Conservation (phyloP, 1,140 invertebrate genomes). For the Octopus bimaculoides region DNA sequence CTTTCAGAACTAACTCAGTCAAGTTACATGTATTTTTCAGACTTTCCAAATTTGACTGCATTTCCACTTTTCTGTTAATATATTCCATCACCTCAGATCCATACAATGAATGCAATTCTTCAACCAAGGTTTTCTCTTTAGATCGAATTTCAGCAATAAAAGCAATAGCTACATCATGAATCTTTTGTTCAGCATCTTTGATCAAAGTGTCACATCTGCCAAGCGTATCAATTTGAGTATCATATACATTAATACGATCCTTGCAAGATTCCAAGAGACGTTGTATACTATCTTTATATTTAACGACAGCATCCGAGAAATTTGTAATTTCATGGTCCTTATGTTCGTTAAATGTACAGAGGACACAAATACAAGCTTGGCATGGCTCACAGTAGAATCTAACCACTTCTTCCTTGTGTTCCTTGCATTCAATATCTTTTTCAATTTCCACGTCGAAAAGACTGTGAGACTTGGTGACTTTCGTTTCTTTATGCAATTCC, state of each 20-base stretch:
- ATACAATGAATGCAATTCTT: slow-evolving; percentile 55
- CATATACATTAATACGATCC: slow-evolving; percentile 49
- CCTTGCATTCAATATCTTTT: slow-evolving; percentile 59
- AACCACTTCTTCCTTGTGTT: slow-evolving; percentile 56
- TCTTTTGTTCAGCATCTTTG: slow-evolving; percentile 52
- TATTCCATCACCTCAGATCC: slow-evolving; percentile 53
- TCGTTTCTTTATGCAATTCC: slow-evolving; percentile 54
- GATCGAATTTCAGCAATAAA: slow-evolving; percentile 53
- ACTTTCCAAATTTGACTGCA: slow-evolving; percentile 53
- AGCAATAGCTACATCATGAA: slow-evolving; percentile 52
- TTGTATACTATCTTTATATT: slow-evolving; percentile 56
- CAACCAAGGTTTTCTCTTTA: slow-evolving; percentile 53
- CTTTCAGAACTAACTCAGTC: slow-evolving; percentile 55
- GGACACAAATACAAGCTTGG: slow-evolving; percentile 56
- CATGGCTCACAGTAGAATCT: slow-evolving; percentile 59
- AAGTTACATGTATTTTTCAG: slow-evolving; percentile 57
- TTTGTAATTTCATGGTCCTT: slow-evolving; percentile 57
- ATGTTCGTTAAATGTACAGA: slow-evolving; percentile 59
- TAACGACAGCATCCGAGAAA: slow-evolving; percentile 54
- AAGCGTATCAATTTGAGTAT: slow-evolving; percentile 46
- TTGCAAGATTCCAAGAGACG: slow-evolving; percentile 50
- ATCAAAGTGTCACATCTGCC: slow-evolving; percentile 49
- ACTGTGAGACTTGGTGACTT: slow-evolving; percentile 56
- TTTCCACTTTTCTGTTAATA: slow-evolving; percentile 49
- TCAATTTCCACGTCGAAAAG: slow-evolving; percentile 59